Conservation (phyloP, 1,140 invertebrate species). For the Cryptotermes secundus region DNA sequence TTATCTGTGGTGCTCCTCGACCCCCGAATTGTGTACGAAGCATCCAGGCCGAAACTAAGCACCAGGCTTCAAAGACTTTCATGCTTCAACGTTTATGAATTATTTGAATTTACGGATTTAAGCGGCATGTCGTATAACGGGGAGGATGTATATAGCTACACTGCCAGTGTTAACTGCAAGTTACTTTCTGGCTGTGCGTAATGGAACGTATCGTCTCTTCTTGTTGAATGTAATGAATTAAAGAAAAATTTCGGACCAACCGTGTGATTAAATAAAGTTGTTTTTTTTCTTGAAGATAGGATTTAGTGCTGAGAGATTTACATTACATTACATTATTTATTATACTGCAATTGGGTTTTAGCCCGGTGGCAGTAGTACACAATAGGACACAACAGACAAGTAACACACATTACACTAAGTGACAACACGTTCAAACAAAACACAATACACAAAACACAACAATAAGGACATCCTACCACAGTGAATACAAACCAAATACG, state of each 20-base stretch:
- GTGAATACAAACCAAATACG: too few species aligned
- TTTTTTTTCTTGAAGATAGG: too few species aligned
- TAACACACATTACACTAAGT: too few species aligned
- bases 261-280: too few species aligned
- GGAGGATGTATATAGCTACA: neutral
- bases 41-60: neutral
- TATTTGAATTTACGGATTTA: neutral
- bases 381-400: too few species aligned
- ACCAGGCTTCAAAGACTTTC: neutral
- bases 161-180: neutral
- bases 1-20: neutral
- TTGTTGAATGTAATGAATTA: neutral
- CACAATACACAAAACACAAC: too few species aligned
- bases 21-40: neutral
- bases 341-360: too few species aligned
- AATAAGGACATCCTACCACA: too few species aligned
- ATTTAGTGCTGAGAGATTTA: too few species aligned
- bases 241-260: neutral
- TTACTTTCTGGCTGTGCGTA: neutral
- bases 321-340: too few species aligned
- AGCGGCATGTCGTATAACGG: neutral
- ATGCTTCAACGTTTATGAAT: neutral
- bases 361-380: too few species aligned
- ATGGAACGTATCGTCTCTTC: neutral
- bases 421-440: too few species aligned